Evolutionary conservation across 2,113 vertebrate genomes (phyloP).

Genomic region (Stigmatopora nigra): DNA sequence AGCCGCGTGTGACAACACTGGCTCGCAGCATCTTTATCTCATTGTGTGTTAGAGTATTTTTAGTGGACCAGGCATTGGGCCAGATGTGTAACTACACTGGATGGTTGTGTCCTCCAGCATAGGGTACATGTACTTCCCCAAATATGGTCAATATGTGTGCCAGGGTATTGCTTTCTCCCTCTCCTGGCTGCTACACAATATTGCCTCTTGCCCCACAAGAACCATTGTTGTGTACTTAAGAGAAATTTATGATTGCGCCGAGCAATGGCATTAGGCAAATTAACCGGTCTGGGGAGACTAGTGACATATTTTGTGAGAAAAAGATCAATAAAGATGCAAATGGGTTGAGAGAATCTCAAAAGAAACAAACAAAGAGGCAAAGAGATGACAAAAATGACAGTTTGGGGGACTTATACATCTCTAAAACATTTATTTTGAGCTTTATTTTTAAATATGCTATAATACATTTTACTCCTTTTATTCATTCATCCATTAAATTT

Average conservation of each 20-base stretch:
- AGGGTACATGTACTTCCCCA: conserved; percentile 25
- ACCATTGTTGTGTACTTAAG: neutral
- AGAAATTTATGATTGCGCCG: neutral
- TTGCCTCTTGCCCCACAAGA: neutral
- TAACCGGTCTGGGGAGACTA: neutral
- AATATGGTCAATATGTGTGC: conserved; percentile 24
- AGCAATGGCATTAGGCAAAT: neutral
- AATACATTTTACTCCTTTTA: no score
- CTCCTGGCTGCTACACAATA: neutral
- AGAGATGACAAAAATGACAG: neutral
- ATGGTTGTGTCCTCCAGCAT: conserved; percentile 31
- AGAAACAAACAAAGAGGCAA: neutral
- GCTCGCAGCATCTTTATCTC: conserved; percentile 38
- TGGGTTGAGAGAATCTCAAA: neutral
- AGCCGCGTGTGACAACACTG: conserved; percentile 28
- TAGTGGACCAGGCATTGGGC: conserved; percentile 45
- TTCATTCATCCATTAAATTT: no score
- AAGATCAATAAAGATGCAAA: neutral
- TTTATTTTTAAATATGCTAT: no score
- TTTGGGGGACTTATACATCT: neutral
- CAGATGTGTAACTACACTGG: conserved; percentile 49
- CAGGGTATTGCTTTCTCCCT: conserved; percentile 8
- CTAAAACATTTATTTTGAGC: no score
- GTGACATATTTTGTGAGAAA: conserved; percentile 1
- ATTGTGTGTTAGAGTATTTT: conserved; percentile 62